Percentiles rank a stretch among this genome's conserved stretches.
Evolutionary conservation across 2,888 invertebrate genomes (phyloP).

Genomic region (Eilema sororculum): DNA sequence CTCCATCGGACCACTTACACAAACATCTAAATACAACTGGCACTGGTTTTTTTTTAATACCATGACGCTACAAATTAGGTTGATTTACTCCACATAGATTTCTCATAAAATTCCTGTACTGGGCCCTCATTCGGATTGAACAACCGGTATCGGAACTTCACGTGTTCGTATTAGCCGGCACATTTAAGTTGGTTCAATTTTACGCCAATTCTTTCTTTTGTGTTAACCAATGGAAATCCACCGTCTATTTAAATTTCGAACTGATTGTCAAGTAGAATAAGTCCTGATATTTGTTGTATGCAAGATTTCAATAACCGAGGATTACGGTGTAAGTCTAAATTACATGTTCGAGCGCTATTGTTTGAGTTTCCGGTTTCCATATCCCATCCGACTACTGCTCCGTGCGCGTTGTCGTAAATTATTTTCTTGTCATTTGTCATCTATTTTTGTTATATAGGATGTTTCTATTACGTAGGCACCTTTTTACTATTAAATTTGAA

Average conservation of each 20-base stretch:
- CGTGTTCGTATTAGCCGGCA: too few relatives aligned
- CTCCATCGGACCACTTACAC: background rate
- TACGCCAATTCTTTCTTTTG: too few relatives aligned
- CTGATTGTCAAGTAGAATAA: background rate
- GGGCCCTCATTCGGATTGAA: too few relatives aligned
- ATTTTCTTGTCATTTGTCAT: background rate
- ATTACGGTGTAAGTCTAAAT: constrained; percentile 12
- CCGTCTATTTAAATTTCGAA: too few relatives aligned
- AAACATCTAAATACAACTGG: background rate
- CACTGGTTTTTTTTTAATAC: background rate
- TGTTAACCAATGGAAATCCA: too few relatives aligned
- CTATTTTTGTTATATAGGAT: background rate
- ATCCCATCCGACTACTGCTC: constrained; percentile 5
- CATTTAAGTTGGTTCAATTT: too few relatives aligned
- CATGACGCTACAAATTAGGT: background rate
- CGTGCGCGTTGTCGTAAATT: background rate
- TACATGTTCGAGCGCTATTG: constrained; percentile 6
- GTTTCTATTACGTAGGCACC: background rate
- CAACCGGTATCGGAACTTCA: too few relatives aligned
- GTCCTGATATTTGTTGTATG: background rate
- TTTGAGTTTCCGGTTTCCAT: constrained; percentile 2
- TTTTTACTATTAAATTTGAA: background rate
- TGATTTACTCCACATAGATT: background rate
- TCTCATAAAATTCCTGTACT: background rate
- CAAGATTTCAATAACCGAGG: background rate